phyloP scores from a whole-genome alignment of 2,797 vertebrate species.

The Limosa lapponica region DNA sequence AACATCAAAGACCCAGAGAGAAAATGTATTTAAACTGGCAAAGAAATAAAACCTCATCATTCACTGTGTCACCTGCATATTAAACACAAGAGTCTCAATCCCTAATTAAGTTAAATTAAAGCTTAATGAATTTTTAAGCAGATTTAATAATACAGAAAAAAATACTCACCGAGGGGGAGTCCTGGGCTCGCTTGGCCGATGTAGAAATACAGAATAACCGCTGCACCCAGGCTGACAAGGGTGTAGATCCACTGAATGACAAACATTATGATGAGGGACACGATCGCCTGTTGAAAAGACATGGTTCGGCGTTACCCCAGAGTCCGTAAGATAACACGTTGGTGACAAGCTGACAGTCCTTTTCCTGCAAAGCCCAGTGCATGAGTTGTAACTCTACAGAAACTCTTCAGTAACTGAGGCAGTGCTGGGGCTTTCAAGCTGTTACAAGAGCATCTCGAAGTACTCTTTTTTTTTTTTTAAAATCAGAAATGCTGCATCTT shows the following conservation, averaged over 20 bases:
- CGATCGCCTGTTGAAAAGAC: conserved; percentile 79
- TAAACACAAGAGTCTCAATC: not conserved
- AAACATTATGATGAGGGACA: conserved; percentile 92
- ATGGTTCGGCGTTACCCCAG: not conserved
- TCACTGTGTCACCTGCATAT: not conserved
- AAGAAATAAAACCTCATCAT: not conserved
- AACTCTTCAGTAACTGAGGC: not conserved
- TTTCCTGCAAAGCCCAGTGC: not conserved
- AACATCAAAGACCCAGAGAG: not conserved
- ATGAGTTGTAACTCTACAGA: not conserved
- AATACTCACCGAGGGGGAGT: conserved; percentile 86
- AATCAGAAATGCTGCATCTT: not conserved
- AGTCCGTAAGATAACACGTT: not conserved
- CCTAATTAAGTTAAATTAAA: conserved; percentile 41
- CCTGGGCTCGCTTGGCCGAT: conserved; percentile 94
- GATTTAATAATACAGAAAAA: not conserved
- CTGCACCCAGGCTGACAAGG: conserved; percentile 86
- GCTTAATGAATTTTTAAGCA: conserved; percentile 21
- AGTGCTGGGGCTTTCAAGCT: not conserved
- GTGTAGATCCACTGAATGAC: conserved; percentile 97
- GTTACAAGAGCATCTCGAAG: not conserved
- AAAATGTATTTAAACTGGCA: not conserved
- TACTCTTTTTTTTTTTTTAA: not conserved
- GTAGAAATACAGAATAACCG: conserved; percentile 90
- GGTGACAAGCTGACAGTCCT: not conserved